Percentiles rank a stretch among this genome's conserved stretches.
phyloP scores from a whole-genome alignment of 2,888 invertebrate species.

The Watsonalla cultraria region DNA sequence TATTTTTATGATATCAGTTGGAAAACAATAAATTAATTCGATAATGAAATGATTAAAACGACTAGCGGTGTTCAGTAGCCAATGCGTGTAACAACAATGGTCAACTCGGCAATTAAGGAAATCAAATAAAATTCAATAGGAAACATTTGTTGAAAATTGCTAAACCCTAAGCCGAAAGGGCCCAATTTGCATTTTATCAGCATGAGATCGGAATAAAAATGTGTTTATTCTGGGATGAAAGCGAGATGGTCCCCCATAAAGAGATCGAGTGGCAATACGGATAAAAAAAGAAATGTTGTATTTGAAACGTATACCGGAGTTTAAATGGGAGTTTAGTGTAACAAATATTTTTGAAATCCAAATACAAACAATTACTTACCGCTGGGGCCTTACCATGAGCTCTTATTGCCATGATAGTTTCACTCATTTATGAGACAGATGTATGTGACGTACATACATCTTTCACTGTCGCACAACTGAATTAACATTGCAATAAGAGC shows the following conservation, averaged over 20 bases:
- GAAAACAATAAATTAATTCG: constrained; percentile 1
- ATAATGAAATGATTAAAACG: constrained; percentile 22
- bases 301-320: constrained; percentile 40
- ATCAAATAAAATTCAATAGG: constrained; percentile 68
- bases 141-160: constrained; percentile 69
- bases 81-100: constrained; percentile 36
- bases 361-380: not conserved
- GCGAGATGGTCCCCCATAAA: constrained; percentile 57
- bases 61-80: constrained; percentile 24
- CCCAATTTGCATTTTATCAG: constrained; percentile 73
- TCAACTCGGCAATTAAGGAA: constrained; percentile 58
- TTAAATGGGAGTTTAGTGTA: constrained; percentile 41
- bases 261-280: constrained; percentile 56
- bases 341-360: constrained; percentile 8
- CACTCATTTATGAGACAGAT: too few species aligned
- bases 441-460: too few species aligned
- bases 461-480: too few species aligned
- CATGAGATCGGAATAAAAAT: constrained; percentile 70
- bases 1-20: too few species aligned
- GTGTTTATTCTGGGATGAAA: constrained; percentile 69
- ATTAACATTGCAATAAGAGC: too few species aligned
- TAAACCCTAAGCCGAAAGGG: constrained; percentile 66
- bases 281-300: constrained; percentile 46
- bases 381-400: too few species aligned
- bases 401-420: too few species aligned